Conservation (phyloP, 2,888 invertebrate species). For the Platycheirus albimanus region DNA sequence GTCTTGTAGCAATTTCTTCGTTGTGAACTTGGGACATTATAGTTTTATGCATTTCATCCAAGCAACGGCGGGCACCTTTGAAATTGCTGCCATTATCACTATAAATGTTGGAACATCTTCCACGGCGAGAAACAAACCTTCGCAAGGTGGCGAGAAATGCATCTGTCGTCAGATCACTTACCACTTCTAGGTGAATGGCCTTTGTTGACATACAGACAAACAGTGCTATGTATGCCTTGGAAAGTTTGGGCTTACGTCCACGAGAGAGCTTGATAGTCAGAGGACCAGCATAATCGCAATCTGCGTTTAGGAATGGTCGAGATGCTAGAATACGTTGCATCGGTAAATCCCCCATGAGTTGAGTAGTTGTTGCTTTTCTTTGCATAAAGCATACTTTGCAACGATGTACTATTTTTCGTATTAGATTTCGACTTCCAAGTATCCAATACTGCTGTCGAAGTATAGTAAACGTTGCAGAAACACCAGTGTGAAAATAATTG, state of each 20-base stretch:
- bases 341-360: slow-evolving; percentile 45
- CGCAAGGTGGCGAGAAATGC: no score
- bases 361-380: slow-evolving; percentile 23
- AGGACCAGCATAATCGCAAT: neutral
- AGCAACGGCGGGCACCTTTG: no score
- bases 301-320: neutral
- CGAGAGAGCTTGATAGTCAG: slow-evolving; percentile 36
- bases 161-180: no score
- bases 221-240: slow-evolving; percentile 23
- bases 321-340: slow-evolving; percentile 1
- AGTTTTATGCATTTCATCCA: no score
- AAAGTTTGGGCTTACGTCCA: slow-evolving; percentile 34
- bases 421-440: slow-evolving; percentile 44
- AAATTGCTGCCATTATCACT: no score
- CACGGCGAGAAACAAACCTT: no score
- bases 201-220: no score
- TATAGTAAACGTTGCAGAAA: slow-evolving; percentile 23
- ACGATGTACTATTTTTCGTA: slow-evolving; percentile 31
- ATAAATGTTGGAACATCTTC: no score
- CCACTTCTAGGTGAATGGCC: no score
- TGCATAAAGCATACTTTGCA: slow-evolving; percentile 43
- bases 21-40: no score
- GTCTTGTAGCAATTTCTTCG: no score
- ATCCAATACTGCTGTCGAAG: no score
- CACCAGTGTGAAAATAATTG: slow-evolving; percentile 28